Evolutionary conservation across 2,113 vertebrate genomes (phyloP).

Genomic region (Leptosomus discolor): DNA sequence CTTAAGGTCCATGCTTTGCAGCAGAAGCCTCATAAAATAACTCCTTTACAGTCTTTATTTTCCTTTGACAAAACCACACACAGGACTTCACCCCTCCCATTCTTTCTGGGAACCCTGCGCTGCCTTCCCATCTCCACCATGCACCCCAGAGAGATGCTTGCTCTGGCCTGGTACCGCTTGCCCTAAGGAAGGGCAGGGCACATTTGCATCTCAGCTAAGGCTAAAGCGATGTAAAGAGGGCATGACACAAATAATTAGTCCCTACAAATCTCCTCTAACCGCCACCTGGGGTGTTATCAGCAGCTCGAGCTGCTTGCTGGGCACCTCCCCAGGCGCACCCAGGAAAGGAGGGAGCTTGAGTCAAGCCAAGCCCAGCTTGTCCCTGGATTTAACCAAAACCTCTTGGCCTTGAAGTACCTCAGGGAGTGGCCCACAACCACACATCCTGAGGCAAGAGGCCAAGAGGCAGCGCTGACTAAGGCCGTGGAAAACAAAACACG

Average conservation of each 20-base stretch:
- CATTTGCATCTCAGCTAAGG: not conserved
- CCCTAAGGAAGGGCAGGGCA: not conserved
- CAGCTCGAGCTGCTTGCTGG: not conserved
- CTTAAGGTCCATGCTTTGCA: not conserved
- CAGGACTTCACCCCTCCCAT: not conserved
- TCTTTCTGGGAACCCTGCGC: accelerated
- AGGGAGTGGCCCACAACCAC: not conserved
- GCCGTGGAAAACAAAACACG: not conserved
- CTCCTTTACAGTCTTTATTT: not conserved
- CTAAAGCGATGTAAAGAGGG: not conserved
- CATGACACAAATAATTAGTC: not conserved
- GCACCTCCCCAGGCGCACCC: not conserved
- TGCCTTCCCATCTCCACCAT: accelerated
- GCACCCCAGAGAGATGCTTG: not conserved
- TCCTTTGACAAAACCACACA: not conserved
- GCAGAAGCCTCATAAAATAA: not conserved
- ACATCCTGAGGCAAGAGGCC: not conserved
- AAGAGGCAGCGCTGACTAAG: not conserved
- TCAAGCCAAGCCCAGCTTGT: not conserved
- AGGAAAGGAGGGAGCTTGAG: not conserved
- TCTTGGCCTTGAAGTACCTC: not conserved
- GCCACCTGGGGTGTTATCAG: not conserved
- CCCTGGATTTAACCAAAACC: not conserved
- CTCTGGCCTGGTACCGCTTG: not conserved
- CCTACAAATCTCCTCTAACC: not conserved